Base-by-base conservation (phyloP, 2,113 vertebrate species). In the Aspidoscelis tigris region DNA sequence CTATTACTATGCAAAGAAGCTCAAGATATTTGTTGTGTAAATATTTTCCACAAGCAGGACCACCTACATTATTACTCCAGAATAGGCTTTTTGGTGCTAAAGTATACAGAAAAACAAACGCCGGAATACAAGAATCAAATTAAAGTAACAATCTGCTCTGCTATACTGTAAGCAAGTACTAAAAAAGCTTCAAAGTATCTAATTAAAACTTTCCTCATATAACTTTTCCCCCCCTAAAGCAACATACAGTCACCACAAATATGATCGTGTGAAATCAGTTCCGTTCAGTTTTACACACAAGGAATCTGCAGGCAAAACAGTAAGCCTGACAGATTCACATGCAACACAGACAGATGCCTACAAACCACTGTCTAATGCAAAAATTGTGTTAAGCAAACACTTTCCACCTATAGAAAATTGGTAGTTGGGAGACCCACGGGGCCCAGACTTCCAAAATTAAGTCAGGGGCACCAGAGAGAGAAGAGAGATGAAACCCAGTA, bases 131-230 rank as follows among this genome's bases (percentile, higher is more conserved):
- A 0, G 16, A 78, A 78, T 72, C 43, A 76, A 89, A 83, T 69
- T 73, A 0, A 68, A 73, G 55, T 65, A 55, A 81, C 65, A 12
- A 82, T 20, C 50, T 39, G 85, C 58, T n/a, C 47, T 39, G 71
- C 80, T 78, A 12, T 0, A 16, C 39, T 83, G 71, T 3, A 72
- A 87, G 80, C 73, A 81, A 10, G 44, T 26, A 74, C 24, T 16
- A 77, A 80, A 33, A 85, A 73, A 53, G 50, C 73, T 90, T 69
- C 83, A 26, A 1, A 16, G 75, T 73, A 79, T 47, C 14, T 77
- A 20, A 81, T 64, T 26, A 77, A 72, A 88, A 82, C n/a, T 71
- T n/a, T 70, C 4, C 0, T 68, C 82, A 44, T n/a, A 89, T 84
- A 55, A 73, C 81, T 86, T 58, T 74, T 61, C 2, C 26, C 58